Evolutionary conservation across 2,888 invertebrate genomes (phyloP).

Genomic region (Drosophila melanocephala): DNA sequence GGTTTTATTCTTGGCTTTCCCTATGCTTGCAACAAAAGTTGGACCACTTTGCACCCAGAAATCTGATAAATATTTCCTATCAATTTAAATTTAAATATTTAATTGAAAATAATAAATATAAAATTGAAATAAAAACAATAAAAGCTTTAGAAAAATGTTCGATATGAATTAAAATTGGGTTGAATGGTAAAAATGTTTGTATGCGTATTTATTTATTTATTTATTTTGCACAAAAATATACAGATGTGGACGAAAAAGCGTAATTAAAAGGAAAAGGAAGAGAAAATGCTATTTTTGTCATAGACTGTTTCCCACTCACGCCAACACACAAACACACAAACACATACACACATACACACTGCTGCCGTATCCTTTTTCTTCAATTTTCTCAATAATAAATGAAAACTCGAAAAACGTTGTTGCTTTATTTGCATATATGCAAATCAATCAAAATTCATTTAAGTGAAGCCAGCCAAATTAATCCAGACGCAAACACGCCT

Average conservation of each 20-base stretch:
- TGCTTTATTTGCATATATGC: constrained; percentile 64
- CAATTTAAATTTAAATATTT: not conserved
- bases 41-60: not conserved
- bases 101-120: not conserved
- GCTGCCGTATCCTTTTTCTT: not conserved
- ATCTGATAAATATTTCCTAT: not conserved
- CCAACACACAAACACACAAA: not conserved
- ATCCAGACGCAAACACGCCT: constrained; percentile 12
- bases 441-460: constrained; percentile 77
- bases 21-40: too few species aligned
- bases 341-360: not conserved
- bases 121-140: too few species aligned
- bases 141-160: not conserved
- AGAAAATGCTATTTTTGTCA: not conserved
- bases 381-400: not conserved
- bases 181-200: not conserved
- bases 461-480: constrained; percentile 55
- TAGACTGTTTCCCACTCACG: not conserved
- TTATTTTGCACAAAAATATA: not conserved
- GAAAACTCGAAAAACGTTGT: constrained; percentile 17
- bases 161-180: not conserved
- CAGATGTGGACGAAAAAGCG: not conserved
- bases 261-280: not conserved
- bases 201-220: not conserved
- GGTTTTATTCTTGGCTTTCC: not conserved